Evolutionary conservation across 2,113 vertebrate species (phyloP).

Genomic region (Bos taurus): DNA sequence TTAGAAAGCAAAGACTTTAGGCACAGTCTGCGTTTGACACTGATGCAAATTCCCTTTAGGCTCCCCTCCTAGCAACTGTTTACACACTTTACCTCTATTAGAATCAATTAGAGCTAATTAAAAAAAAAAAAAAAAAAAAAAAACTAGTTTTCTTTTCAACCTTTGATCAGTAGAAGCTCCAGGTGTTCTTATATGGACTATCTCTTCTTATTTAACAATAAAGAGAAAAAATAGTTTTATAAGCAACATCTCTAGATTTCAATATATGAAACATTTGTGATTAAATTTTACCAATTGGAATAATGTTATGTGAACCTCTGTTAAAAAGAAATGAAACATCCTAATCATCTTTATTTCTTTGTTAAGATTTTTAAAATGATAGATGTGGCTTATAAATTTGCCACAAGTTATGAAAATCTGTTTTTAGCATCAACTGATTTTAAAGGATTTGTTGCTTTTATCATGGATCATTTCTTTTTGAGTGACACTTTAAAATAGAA

Average conservation of each 20-base stretch:
- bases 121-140: not conserved
- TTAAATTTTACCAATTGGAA: not conserved
- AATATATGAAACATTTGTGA: not conserved
- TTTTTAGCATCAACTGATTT: not conserved
- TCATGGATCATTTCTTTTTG: not conserved
- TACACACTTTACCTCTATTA: not conserved
- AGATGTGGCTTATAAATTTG: not conserved
- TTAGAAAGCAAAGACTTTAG: not conserved
- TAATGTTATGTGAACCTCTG: not conserved
- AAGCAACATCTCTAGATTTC: not conserved
- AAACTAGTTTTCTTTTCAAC: conserved; percentile 38
- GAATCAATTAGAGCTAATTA: conserved; percentile 29
- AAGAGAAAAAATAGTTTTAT: not conserved
- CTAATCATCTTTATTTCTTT: not conserved
- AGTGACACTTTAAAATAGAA: not conserved
- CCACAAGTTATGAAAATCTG: not conserved
- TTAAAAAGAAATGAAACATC: not conserved
- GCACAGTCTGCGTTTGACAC: not conserved
- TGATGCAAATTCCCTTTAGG: conserved; percentile 19
- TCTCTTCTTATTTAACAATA: not conserved
- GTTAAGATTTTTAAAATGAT: not conserved
- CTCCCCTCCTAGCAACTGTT: not conserved
- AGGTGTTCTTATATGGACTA: not conserved
- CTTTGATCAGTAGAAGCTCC: not conserved
- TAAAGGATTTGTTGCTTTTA: conserved; percentile 7